Conservation (phyloP, 2,888 invertebrate species). For the Xestobium rufovillosum region DNA sequence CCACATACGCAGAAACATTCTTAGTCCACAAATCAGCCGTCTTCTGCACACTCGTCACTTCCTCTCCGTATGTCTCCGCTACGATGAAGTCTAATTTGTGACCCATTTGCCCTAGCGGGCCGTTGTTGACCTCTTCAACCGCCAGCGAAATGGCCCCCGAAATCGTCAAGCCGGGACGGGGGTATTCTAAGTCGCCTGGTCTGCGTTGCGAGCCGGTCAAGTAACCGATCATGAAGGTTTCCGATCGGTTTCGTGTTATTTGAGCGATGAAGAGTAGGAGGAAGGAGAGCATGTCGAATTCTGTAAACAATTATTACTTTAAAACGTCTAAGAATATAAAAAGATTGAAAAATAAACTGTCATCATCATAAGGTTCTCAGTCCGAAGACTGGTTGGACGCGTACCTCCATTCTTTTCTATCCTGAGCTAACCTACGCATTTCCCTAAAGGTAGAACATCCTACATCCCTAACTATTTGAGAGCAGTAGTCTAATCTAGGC, state of each 20-base stretch:
- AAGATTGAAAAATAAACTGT: too few relatives aligned
- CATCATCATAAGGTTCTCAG: too few relatives aligned
- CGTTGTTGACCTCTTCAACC: constrained; percentile 67
- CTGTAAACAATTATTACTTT: too few relatives aligned
- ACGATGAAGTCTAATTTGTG: constrained; percentile 73
- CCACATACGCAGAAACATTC: constrained; percentile 82
- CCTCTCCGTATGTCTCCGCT: constrained; percentile 87
- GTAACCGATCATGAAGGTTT: constrained; percentile 73
- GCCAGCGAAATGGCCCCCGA: constrained; percentile 85
- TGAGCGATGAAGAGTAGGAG: constrained; percentile 1
- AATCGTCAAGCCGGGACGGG: constrained; percentile 63
- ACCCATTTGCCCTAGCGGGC: constrained; percentile 48
- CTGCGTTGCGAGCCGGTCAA: constrained; percentile 76
- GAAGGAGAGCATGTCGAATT: neutral
- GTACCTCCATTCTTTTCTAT: too few relatives aligned
- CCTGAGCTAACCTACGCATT: too few relatives aligned
- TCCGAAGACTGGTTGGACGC: too few relatives aligned
- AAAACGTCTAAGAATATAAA: too few relatives aligned
- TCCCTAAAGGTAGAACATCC: too few relatives aligned
- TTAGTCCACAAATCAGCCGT: constrained; percentile 78
- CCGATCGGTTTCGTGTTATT: constrained; percentile 34
- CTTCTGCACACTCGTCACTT: constrained; percentile 75
- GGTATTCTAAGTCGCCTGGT: constrained; percentile 71
- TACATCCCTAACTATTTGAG: too few relatives aligned
- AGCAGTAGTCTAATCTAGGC: too few relatives aligned